A percentile compares a stretch with the other conserved stretches of the same genome.
Evolutionary conservation across 1,140 invertebrate species (phyloP).

Genomic region (Dreissena rostriformis): DNA sequence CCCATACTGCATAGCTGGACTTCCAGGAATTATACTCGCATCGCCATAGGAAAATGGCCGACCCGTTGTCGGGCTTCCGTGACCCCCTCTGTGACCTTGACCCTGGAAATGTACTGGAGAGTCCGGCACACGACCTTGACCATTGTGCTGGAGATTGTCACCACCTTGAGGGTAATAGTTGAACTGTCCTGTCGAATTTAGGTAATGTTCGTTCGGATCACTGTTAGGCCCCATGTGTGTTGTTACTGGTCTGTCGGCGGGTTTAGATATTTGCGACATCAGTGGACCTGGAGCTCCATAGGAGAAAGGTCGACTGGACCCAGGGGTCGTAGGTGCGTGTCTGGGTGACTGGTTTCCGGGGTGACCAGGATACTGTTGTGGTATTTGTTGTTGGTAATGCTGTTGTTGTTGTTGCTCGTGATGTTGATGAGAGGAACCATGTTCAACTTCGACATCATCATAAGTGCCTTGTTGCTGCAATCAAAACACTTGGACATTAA

Average conservation of each 20-base stretch:
- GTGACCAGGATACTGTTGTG: background rate
- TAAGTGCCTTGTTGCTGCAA: too few relatives aligned
- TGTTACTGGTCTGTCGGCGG: background rate
- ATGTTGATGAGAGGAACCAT: too few relatives aligned
- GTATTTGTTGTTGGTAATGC: slow-evolving; percentile 12
- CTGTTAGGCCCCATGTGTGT: background rate
- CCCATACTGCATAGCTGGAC: slow-evolving; percentile 47
- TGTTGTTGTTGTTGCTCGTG: background rate
- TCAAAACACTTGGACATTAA: too few relatives aligned
- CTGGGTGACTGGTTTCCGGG: slow-evolving; percentile 35
- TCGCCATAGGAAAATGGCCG: background rate
- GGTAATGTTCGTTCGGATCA: slow-evolving; percentile 10
- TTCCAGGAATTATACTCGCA: background rate
- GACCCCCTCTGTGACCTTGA: background rate
- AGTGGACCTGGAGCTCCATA: slow-evolving; percentile 27
- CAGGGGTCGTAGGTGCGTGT: slow-evolving; percentile 20
- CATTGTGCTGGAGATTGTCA: slow-evolving; percentile 22
- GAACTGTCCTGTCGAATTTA: background rate
- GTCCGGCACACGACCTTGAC: background rate
- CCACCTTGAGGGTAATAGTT: slow-evolving; percentile 32
- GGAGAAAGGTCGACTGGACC: slow-evolving; percentile 39
- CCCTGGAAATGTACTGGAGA: background rate
- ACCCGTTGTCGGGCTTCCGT: background rate
- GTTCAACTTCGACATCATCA: too few relatives aligned
- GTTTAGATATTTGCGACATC: slow-evolving; percentile 27